Conservation (phyloP, 2,113 vertebrate species). For the Heliornis fulica region DNA sequence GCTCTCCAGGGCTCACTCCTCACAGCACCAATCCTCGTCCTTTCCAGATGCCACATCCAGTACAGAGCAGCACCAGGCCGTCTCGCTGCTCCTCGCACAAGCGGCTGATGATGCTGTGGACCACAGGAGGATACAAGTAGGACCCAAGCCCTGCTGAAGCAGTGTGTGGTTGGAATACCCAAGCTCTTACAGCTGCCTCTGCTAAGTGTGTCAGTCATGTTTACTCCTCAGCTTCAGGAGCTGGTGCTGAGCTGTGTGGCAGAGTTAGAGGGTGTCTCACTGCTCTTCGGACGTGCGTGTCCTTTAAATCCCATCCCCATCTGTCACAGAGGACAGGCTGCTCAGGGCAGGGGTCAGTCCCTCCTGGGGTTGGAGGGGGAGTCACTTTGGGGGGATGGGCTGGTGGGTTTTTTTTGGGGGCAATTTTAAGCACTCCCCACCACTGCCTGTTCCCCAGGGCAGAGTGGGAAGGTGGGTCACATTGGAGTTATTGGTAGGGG, state of each 20-base stretch:
- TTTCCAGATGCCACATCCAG: not conserved
- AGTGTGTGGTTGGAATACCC: not conserved
- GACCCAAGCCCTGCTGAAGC: not conserved
- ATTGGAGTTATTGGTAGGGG: no score
- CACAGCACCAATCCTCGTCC: not conserved
- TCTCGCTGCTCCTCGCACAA: not conserved
- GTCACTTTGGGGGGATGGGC: not conserved
- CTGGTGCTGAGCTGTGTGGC: not conserved
- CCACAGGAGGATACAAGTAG: fast-evolving
- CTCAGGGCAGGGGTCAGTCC: not conserved
- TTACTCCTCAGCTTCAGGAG: not conserved
- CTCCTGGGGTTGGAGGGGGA: fast-evolving
- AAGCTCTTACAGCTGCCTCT: not conserved
- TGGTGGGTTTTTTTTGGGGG: no score
- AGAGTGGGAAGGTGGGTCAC: not conserved
- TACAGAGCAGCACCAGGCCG: not conserved
- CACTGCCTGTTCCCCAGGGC: not conserved
- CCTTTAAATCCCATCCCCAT: not conserved
- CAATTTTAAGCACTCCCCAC: not conserved
- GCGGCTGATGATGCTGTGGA: fast-evolving
- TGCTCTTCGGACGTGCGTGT: not conserved
- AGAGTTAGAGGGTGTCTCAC: not conserved
- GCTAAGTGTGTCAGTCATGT: not conserved
- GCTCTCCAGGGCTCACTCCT: not conserved
- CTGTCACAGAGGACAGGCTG: not conserved